Conservation (phyloP, 2,888 invertebrate genomes). For the Lepas anatifera region DNA sequence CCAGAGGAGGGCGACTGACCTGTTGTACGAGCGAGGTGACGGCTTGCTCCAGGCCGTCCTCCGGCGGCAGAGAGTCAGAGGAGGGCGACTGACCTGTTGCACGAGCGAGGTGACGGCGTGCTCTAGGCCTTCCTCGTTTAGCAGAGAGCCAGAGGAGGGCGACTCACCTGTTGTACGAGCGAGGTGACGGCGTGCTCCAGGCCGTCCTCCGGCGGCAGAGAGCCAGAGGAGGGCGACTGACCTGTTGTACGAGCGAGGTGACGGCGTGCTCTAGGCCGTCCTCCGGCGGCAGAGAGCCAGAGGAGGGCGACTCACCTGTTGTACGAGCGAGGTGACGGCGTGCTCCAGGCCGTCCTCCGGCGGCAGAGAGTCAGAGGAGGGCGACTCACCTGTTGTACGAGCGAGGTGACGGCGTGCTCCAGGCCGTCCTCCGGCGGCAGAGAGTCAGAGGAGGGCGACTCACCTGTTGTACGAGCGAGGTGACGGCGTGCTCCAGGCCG, state of each 20-base stretch:
- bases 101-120: not conserved
- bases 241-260: not conserved
- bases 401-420: not conserved
- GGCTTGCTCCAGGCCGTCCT: too few species aligned
- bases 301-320: not conserved
- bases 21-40: not conserved
- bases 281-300: too few species aligned
- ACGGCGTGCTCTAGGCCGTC: too few species aligned
- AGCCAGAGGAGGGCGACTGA: not conserved
- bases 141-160: too few species aligned
- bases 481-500: too few species aligned
- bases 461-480: not conserved
- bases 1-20: constrained; percentile 42
- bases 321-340: not conserved
- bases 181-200: not conserved
- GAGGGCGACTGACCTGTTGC: constrained; percentile 39
- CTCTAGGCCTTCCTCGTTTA: too few species aligned
- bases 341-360: too few species aligned
- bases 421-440: too few species aligned
- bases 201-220: too few species aligned
- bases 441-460: not conserved
- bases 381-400: not conserved
- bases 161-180: not conserved
- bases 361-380: too few species aligned
- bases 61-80: too few species aligned